phyloP scores from a whole-genome alignment of 1,140 invertebrate genomes.

The Hyphantria cunea region DNA sequence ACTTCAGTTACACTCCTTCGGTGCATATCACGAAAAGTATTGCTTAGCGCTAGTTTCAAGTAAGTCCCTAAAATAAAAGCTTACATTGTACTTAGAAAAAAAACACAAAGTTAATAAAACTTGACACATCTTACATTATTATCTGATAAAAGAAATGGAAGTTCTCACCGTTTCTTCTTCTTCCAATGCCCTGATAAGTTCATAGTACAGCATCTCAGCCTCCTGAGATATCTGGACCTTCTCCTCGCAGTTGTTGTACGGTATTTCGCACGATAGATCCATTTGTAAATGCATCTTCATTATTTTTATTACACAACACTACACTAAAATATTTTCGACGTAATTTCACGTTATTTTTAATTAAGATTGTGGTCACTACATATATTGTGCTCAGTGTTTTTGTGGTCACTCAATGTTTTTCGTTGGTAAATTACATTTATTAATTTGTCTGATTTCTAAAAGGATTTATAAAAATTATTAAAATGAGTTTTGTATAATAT shows the following conservation, averaged over 20 bases:
- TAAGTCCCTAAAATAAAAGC: too few species aligned
- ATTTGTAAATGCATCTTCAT: conserved; percentile 70
- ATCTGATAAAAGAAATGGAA: neutral
- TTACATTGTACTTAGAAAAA: too few species aligned
- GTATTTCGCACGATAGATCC: conserved; percentile 61
- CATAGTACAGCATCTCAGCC: conserved; percentile 77
- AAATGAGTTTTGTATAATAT: neutral
- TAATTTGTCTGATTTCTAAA: neutral
- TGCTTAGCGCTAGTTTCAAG: too few species aligned
- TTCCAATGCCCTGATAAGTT: conserved; percentile 73
- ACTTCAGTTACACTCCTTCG: too few species aligned
- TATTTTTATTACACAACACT: conserved; percentile 32
- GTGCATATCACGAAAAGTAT: too few species aligned
- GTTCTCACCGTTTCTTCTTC: conserved; percentile 76
- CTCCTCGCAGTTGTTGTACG: conserved; percentile 56
- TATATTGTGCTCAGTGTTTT: neutral
- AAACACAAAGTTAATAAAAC: too few species aligned
- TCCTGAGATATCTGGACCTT: conserved; percentile 75
- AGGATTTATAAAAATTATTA: neutral
- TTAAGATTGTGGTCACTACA: neutral
- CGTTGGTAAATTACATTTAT: neutral
- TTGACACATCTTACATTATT: too few species aligned
- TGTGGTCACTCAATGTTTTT: neutral
- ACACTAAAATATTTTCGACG: conserved; percentile 6
- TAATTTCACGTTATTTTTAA: too few species aligned